phyloP scores from a whole-genome alignment of 1,140 invertebrate species.

The Hycleus phaleratus region DNA sequence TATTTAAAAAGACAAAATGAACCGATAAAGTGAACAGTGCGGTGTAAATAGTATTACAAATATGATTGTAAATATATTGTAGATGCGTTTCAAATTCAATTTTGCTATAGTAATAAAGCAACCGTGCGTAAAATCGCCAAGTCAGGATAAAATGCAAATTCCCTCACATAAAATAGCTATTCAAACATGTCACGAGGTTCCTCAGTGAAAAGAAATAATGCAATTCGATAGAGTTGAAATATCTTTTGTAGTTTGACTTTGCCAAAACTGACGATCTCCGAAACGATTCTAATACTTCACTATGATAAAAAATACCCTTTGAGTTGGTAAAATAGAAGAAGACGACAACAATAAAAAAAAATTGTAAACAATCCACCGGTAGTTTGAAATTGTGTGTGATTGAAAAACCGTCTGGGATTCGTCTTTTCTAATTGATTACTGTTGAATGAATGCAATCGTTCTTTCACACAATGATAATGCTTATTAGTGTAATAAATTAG shows the following conservation, averaged over 20 bases:
- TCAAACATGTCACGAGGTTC: slow-evolving; percentile 14
- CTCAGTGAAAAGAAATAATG: slow-evolving; percentile 11
- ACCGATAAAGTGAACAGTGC: neutral
- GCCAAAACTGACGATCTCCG: no score
- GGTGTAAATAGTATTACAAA: neutral
- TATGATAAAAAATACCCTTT: no score
- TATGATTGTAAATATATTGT: slow-evolving; percentile 8
- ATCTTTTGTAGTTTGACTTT: neutral
- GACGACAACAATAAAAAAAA: no score
- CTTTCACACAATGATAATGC: slow-evolving; percentile 3
- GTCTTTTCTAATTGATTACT: no score
- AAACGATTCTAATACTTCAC: no score
- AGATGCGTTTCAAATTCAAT: slow-evolving; percentile 13
- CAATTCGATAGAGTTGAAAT: slow-evolving; percentile 12
- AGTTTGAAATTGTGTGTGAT: no score
- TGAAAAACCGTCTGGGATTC: no score
- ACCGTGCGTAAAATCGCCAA: slow-evolving; percentile 17
- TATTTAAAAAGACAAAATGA: neutral
- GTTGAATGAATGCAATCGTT: slow-evolving; percentile 3
- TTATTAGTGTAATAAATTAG: slow-evolving; percentile 14
- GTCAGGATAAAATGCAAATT: slow-evolving; percentile 16
- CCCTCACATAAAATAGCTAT: slow-evolving; percentile 13
- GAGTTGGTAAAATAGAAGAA: no score
- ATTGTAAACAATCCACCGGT: no score
- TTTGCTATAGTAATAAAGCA: slow-evolving; percentile 12